Percentiles rank a stretch among this genome's conserved stretches.
These are phyloP conservation scores for Pheosia gnoma DNA, from an alignment of 2,888 invertebrate genomes.

Conservation along the genomic window DNA sequence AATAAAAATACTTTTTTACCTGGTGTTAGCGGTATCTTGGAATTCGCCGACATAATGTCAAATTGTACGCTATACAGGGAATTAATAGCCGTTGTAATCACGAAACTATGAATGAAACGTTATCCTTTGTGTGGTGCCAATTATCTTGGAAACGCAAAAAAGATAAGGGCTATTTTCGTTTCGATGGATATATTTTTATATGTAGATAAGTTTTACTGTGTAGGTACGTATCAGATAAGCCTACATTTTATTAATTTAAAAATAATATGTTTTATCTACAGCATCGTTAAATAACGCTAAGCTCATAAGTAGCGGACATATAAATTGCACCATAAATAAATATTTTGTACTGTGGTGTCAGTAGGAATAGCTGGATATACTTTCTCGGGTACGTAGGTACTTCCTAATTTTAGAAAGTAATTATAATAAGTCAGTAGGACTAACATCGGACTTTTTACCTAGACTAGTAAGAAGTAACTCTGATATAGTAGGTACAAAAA, in stretches of 20 bases:
- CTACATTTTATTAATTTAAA: neutral
- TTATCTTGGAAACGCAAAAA: constrained; percentile 13
- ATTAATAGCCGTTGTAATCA: constrained; percentile 5
- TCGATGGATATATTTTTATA: neutral
- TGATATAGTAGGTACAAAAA: no score
- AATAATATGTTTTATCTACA: neutral
- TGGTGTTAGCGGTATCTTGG: constrained; percentile 28
- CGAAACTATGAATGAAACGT: constrained; percentile 32
- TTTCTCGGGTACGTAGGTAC: no score
- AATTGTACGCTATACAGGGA: constrained; percentile 8
- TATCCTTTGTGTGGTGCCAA: constrained; percentile 15
- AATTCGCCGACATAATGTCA: constrained; percentile 10
- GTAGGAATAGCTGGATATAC: no score
- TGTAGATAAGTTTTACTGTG: neutral
- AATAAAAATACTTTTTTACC: constrained; percentile 51
- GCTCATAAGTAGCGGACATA: no score
- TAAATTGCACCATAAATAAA: no score
- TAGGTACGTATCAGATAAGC: neutral
- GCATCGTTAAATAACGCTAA: no score
- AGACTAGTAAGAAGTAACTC: no score
- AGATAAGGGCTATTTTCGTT: constrained; percentile 21
- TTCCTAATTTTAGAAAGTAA: no score
- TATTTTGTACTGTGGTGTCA: no score
- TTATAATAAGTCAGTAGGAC: no score
- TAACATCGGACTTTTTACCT: no score